Conservation (phyloP, 2,113 vertebrate species). For the Passer montanus region DNA sequence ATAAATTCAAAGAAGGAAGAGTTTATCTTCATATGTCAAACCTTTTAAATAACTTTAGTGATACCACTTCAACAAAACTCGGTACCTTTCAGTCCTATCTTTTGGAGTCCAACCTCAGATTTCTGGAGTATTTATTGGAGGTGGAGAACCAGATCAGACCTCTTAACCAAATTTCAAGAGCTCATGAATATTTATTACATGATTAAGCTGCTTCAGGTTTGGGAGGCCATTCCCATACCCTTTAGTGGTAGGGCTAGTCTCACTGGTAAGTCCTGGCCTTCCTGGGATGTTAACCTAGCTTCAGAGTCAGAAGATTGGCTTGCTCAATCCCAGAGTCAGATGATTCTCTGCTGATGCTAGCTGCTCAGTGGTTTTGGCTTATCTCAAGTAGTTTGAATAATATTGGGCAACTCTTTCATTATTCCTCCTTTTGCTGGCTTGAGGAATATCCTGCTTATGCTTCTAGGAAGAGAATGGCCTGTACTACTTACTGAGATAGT, state of each 20-base stretch:
- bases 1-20: not conserved
- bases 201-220: not conserved
- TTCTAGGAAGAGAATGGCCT: not conserved
- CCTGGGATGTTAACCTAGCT: not conserved
- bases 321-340: not conserved
- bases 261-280: not conserved
- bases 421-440: not conserved
- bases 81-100: not conserved
- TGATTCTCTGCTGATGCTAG: not conserved
- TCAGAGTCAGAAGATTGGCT: not conserved
- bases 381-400: not conserved
- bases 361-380: not conserved
- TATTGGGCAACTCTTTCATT: not conserved
- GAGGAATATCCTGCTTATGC: not conserved
- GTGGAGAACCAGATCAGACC: not conserved
- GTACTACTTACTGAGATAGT: not conserved
- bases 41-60: not conserved
- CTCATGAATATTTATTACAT: not conserved
- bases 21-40: not conserved
- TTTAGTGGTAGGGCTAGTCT: not conserved
- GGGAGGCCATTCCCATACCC: not conserved
- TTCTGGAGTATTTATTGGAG: not conserved
- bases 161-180: not conserved
- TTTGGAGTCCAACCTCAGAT: not conserved
- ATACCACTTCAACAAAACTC: not conserved